Evolutionary conservation across 2,113 vertebrate genomes (phyloP), one percentile per base, ranked within the genome.

Genomic region (Typhlomys cinereus): DNA sequence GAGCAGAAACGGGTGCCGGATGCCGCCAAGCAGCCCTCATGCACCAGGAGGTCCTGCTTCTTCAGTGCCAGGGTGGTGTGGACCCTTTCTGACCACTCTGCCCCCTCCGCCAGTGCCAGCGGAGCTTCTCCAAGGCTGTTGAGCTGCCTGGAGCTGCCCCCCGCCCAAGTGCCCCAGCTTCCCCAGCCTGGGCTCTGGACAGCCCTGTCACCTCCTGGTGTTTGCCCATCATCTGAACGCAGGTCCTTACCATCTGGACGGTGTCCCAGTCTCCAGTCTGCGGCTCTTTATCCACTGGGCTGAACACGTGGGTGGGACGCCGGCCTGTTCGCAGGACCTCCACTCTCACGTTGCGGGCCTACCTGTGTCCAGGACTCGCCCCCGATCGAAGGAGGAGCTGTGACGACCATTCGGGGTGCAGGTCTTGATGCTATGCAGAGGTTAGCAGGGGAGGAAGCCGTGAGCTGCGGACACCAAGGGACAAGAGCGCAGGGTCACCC

Each of bases 121-220:
- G 20, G 36, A 9, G 1, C n/a, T 31, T 31, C 25, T 85, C n/a
- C 5, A 39, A 41, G 52, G n/a, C 27, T 18, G 4, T 13, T 44
- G 17, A 9, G 36, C 25, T 81, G 57, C 78, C 78, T 81, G 39
- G 36, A 23, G 27, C 46, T 36, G 80, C 44, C 39, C 27, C 36
- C n/a, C 6, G n/a, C 46, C 61, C 25, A 52, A 2, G 11, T 6
- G 13, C 12, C 57, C 25, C 20, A 3, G 41, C n/a, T n/a, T 23
- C 0, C 0, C n/a, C 14, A 17, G 29, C 13, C 0, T 0, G 3
- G n/a, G 29, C 2, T 7, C 46, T n/a, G n/a, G n/a, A n/a, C n/a
- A n/a, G n/a, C 41, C 71, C 18, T 14, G 1, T 0, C 5, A 3
- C 23, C 61, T 50, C n/a, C n/a, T n/a, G n/a, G n/a, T 12, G 62